These are phyloP conservation scores for Falcaria lacertinaria DNA, from an alignment of 2,888 invertebrate genomes.

Conservation along the genomic window DNA sequence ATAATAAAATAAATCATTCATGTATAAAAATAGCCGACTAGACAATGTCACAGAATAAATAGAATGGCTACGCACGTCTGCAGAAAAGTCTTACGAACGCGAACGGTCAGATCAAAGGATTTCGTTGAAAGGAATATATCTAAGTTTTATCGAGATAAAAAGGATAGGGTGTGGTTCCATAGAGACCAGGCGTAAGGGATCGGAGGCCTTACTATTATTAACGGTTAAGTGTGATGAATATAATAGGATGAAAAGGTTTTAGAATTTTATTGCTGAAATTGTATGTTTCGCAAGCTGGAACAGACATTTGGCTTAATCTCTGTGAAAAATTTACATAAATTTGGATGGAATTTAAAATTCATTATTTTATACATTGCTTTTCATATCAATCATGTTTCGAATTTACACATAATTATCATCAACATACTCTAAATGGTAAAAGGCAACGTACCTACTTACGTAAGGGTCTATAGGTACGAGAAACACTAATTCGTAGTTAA, in stretches of 20 bases:
- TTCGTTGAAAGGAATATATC: constrained; percentile 47
- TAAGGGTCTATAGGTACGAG: too few species aligned
- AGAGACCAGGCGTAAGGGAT: background rate
- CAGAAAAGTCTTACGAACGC: constrained; percentile 28
- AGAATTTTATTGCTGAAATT: background rate
- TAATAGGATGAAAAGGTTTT: background rate
- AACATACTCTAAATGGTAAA: too few species aligned
- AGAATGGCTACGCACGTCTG: constrained; percentile 23
- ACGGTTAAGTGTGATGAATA: constrained; percentile 6
- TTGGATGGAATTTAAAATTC: too few species aligned
- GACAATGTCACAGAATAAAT: too few species aligned
- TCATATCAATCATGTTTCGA: too few species aligned
- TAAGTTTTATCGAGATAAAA: constrained; percentile 51
- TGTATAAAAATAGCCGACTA: constrained; percentile 24
- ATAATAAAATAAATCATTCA: constrained; percentile 25
- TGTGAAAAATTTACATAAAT: too few species aligned
- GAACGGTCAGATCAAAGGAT: constrained; percentile 49
- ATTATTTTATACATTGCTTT: too few species aligned
- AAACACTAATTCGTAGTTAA: too few species aligned
- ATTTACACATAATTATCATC: too few species aligned
- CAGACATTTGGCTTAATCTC: too few species aligned
- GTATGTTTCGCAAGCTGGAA: background rate
- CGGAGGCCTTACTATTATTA: constrained; percentile 3
- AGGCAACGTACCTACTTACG: too few species aligned
- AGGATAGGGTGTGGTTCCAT: constrained; percentile 7